Percentiles rank a stretch among this genome's conserved stretches.
Conservation (phyloP, 2,797 vertebrate genomes). For the Huso huso region DNA sequence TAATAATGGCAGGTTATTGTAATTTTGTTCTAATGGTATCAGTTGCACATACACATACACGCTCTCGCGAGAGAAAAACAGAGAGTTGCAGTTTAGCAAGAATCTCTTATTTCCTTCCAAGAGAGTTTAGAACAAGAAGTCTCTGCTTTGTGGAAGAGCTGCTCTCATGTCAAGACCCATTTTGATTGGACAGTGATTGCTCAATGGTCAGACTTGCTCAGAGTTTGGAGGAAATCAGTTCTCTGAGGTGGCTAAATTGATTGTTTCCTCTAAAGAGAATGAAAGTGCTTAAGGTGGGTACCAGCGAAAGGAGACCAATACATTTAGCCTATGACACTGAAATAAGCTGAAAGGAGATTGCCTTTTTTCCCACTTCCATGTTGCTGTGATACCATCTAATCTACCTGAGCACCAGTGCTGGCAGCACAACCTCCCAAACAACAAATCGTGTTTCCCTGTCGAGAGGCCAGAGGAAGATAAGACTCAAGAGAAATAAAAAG, state of each 20-base stretch:
- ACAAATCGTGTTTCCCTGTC: neutral
- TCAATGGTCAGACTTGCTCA: no score
- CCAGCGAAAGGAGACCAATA: neutral
- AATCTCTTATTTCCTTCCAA: no score
- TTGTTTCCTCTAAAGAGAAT: neutral
- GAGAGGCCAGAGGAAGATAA: neutral
- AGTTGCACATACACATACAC: no score
- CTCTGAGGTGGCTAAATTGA: neutral
- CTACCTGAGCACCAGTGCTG: neutral
- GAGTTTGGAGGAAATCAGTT: neutral
- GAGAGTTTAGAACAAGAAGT: no score
- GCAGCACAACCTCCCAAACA: neutral
- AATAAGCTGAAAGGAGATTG: neutral
- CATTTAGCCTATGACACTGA: neutral
- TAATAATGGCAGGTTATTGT: no score
- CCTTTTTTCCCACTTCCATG: neutral
- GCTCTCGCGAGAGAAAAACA: no score
- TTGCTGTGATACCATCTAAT: neutral
- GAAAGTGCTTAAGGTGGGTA: neutral
- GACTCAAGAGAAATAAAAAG: neutral
- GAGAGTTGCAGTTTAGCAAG: no score
- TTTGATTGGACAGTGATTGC: no score
- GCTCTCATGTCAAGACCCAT: no score
- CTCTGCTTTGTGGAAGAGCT: neutral
- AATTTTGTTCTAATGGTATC: no score